Conservation (phyloP, 2,797 vertebrate species). For the Coccyzus lansbergi region DNA sequence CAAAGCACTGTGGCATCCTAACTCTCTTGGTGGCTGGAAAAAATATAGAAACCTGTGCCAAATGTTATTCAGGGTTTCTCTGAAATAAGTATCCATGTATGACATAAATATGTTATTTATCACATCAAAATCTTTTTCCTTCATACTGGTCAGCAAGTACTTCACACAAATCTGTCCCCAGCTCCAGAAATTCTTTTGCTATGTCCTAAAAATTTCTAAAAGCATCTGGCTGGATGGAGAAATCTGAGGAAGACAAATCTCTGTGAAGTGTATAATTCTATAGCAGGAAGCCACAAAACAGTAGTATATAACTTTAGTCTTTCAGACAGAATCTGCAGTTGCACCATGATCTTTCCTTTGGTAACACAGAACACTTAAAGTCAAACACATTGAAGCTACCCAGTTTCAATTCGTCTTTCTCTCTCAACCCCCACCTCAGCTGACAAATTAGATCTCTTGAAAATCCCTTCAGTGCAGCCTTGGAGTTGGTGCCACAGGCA, state of each 20-base stretch:
- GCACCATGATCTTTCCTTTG: slow-evolving; percentile 45
- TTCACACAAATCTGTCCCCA: background rate
- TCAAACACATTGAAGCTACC: slow-evolving; percentile 3
- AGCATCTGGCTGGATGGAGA: background rate
- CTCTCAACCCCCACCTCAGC: background rate
- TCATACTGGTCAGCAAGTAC: background rate
- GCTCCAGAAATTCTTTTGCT: background rate
- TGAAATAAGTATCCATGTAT: slow-evolving; percentile 1
- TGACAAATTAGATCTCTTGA: slow-evolving; percentile 2
- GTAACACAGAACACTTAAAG: slow-evolving; percentile 10
- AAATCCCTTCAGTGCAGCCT: background rate
- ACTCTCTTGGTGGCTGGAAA: background rate
- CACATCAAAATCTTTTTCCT: background rate
- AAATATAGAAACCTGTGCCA: background rate
- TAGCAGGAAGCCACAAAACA: background rate
- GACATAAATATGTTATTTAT: background rate
- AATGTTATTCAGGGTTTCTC: background rate
- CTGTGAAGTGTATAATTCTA: slow-evolving; percentile 1
- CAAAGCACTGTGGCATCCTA: background rate
- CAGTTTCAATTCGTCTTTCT: background rate
- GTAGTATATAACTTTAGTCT: slow-evolving; percentile 19
- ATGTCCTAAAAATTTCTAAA: background rate
- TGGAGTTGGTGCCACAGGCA: background rate
- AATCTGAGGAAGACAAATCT: background rate
- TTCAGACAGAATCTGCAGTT: slow-evolving; percentile 21